These are phyloP conservation scores for Drosophila eohydei DNA, from an alignment of 2,888 invertebrate species.

Conservation along the genomic window DNA sequence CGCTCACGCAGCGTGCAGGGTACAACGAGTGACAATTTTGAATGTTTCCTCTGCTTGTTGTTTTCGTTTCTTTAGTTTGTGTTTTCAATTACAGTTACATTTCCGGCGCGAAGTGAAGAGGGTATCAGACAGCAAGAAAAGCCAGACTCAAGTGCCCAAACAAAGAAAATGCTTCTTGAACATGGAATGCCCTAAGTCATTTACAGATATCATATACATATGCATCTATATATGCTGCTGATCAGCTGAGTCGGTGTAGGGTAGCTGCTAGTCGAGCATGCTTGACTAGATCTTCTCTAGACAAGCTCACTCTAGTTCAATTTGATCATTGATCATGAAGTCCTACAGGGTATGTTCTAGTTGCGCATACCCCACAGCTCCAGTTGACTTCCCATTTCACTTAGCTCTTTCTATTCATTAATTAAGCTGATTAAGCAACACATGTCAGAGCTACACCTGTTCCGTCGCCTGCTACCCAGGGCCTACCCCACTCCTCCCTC, in stretches of 20 bases:
- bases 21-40: conserved; percentile 18
- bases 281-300: background rate
- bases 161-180: background rate
- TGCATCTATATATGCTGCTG: background rate
- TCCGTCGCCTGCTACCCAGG: background rate
- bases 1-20: background rate
- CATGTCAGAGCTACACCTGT: conserved; percentile 5
- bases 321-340: too few species aligned
- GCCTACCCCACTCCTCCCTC: background rate
- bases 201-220: background rate
- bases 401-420: background rate
- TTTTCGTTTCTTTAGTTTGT: background rate
- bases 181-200: background rate
- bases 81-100: conserved; percentile 13
- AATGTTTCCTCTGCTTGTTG: background rate
- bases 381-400: background rate
- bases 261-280: conserved; percentile 5
- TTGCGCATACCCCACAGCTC: background rate
- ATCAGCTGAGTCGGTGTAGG: background rate
- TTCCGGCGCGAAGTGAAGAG: conserved; percentile 27
- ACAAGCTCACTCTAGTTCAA: too few species aligned
- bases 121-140: background rate
- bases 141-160: conserved; percentile 5
- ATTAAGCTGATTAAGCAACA: conserved; percentile 10
- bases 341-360: background rate